Conservation (phyloP, 2,888 invertebrate species). For the Agriopis leucophaearia region DNA sequence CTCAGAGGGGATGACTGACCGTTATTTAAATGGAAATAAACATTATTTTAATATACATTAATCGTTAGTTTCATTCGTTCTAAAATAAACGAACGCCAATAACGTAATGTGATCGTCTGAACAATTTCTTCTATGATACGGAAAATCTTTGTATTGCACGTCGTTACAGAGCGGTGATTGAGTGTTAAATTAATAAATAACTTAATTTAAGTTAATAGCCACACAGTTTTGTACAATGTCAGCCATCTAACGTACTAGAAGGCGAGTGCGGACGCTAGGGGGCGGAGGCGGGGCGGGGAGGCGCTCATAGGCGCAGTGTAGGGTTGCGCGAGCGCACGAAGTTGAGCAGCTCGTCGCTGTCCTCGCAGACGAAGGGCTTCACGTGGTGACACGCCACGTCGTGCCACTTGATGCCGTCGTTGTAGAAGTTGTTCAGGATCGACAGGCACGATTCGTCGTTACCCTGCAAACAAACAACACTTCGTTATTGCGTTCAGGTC, state of each 20-base stretch:
- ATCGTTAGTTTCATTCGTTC: constrained; percentile 28
- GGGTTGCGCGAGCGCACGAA: constrained; percentile 96
- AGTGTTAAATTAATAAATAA: constrained; percentile 73
- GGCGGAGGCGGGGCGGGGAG: constrained; percentile 35
- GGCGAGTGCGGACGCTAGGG: constrained; percentile 49
- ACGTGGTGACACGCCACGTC: constrained; percentile 95
- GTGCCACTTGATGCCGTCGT: constrained; percentile 95
- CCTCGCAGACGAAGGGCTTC: constrained; percentile 96
- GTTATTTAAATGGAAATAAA: constrained; percentile 40
- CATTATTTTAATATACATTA: constrained; percentile 37
- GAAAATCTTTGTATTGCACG: not conserved
- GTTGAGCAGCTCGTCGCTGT: constrained; percentile 95
- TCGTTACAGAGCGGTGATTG: constrained; percentile 23
- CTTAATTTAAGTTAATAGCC: constrained; percentile 75
- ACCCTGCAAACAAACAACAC: constrained; percentile 83
- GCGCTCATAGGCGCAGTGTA: constrained; percentile 90
- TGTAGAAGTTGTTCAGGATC: constrained; percentile 96
- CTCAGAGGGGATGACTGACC: constrained; percentile 62
- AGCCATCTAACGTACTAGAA: constrained; percentile 71
- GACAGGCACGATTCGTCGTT: constrained; percentile 96
- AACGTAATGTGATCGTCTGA: constrained; percentile 4
- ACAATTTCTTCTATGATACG: not conserved
- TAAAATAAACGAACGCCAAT: not conserved
- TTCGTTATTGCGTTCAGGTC: not conserved
- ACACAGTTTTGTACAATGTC: constrained; percentile 82